Base-by-base conservation (phyloP, 1,140 invertebrate genomes). In the Cardiocondyla obscurior region DNA sequence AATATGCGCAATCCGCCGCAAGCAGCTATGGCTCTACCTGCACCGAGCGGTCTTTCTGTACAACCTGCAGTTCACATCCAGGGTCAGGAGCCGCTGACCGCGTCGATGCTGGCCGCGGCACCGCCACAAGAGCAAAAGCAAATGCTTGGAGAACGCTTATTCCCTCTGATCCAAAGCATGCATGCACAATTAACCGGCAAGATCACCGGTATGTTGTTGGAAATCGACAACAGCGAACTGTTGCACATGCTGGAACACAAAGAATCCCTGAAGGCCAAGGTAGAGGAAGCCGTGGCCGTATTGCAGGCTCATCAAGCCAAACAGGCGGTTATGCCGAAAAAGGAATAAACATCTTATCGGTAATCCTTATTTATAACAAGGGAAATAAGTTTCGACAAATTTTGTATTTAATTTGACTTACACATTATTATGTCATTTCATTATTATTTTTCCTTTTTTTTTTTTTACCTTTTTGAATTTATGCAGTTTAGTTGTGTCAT, bases 121-220 rank as follows among this genome's bases (percentile, higher is more conserved):
- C 96, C 96, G 55, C 97, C 98, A 8, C 97, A 99, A 91, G 99
- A 99, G 91, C 99, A 99, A 92, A 99, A 99, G 92, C 99, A 99
- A 95, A 99, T 99, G 97, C 95, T 99, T 69, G 99, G 99, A 83
- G 99, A 99, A 94, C 96, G 98, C 83, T 94, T 99, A 16, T 99
- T 99, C 96, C 99, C 99, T 14, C 95, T 99, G 62, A 99, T 99
- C 94, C 97, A 98, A 92, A 95, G 96, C 81, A 98, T 99, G 97
- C 98, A 99, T 94, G 96, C 98, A 1, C 96, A 97, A 62, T 94
- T 99, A 86, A 98, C 99, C 89, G 99, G 99, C 36, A 99, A 99
- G 94, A 99, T 99, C 89, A 99, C 99, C 88, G 99, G 99, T 87
- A 99, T 99, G 99, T 96, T 99, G 94, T 94, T 99, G 85, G 99